Conservation (phyloP, 2,888 invertebrate genomes). For the Archaeoteleia sp. region DNA sequence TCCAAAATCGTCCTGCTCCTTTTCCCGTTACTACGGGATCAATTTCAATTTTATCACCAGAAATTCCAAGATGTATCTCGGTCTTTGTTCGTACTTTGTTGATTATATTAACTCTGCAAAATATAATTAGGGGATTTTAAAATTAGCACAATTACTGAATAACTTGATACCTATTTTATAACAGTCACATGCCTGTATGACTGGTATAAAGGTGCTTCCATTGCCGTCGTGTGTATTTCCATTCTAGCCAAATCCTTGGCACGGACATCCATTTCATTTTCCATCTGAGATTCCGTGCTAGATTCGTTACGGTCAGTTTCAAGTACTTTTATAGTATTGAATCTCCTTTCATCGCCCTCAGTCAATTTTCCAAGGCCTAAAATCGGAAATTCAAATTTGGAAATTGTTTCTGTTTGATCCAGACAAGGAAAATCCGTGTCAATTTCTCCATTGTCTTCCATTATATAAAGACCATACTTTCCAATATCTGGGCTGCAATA, state of each 20-base stretch:
- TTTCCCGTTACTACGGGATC: conserved; percentile 81
- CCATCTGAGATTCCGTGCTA: neutral
- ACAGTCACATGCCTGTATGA: conserved; percentile 77
- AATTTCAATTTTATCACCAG: conserved; percentile 93
- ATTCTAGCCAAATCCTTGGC: conserved; percentile 80
- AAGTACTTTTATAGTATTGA: conserved; percentile 62
- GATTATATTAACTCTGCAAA: conserved; percentile 84
- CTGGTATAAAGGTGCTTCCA: conserved; percentile 92
- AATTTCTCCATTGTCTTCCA: conserved; percentile 97
- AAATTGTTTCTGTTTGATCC: conserved; percentile 90
- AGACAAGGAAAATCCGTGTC: conserved; percentile 95
- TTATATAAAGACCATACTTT: conserved; percentile 92
- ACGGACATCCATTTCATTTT: conserved; percentile 64
- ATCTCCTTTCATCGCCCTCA: conserved; percentile 72
- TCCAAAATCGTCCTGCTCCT: conserved; percentile 75
- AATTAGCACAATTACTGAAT: conserved; percentile 16
- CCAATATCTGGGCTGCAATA: conserved; percentile 76
- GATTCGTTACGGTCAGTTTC: conserved; percentile 60
- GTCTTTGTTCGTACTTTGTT: conserved; percentile 88
- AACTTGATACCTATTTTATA: neutral
- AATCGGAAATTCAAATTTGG: conserved; percentile 93
- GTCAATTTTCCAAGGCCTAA: conserved; percentile 90
- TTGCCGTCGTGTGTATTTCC: conserved; percentile 84
- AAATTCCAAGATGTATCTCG: conserved; percentile 90
- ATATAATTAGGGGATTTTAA: conserved; percentile 4